phyloP scores from a whole-genome alignment of 2,113 vertebrate species.

The Hemiprocne comata region DNA sequence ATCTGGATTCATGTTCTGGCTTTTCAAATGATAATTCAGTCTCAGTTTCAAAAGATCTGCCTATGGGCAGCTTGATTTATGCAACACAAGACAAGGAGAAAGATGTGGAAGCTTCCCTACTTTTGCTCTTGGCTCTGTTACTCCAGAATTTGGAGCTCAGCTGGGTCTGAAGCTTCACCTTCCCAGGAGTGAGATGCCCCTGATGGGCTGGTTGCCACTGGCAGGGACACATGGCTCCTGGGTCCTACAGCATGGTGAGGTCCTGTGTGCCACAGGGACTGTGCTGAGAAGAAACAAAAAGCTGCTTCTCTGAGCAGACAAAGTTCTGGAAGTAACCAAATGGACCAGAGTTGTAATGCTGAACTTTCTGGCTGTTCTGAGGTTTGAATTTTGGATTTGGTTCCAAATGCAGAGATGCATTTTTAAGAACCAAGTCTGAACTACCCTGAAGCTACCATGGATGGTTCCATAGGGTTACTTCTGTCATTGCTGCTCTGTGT shows the following conservation, averaged over 20 bases:
- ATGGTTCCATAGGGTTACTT: background rate
- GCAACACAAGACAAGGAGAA: background rate
- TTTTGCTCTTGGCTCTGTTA: background rate
- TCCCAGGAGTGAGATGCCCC: background rate
- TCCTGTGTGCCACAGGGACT: background rate
- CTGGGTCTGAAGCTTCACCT: background rate
- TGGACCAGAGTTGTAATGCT: background rate
- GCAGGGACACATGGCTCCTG: background rate
- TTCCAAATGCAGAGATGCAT: background rate
- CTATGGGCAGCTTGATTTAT: background rate
- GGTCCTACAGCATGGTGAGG: background rate
- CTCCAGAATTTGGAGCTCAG: background rate
- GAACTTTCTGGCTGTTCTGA: background rate
- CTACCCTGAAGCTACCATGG: background rate
- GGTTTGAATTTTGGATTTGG: background rate
- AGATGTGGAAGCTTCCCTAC: background rate
- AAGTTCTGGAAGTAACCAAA: background rate
- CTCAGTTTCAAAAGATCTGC: background rate
- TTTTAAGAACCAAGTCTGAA: background rate
- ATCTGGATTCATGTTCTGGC: background rate
- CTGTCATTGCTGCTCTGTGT: background rate
- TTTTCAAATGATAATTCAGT: background rate
- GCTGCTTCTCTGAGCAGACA: background rate
- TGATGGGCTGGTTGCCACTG: background rate
- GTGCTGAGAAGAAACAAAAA: background rate